A percentile compares a stretch with the other conserved stretches of the same genome.
These are phyloP conservation scores for Tiliacea citrago DNA, from an alignment of 2,888 invertebrate species.

Conservation along the genomic window DNA sequence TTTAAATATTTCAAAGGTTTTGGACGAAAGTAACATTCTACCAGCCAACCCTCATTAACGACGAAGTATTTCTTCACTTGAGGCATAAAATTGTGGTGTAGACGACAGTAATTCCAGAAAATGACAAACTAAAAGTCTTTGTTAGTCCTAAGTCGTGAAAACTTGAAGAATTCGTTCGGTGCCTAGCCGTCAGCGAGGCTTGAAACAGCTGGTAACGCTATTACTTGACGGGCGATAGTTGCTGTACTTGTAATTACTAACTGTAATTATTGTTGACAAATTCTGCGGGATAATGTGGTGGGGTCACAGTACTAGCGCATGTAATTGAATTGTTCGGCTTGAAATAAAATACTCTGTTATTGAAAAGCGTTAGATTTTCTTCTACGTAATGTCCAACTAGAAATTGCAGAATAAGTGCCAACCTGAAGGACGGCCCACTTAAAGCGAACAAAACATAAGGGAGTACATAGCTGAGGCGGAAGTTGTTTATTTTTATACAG, in stretches of 20 bases:
- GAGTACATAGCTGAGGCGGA: neutral
- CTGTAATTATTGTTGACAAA: constrained; percentile 76
- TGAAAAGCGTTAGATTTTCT: neutral
- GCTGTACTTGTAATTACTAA: constrained; percentile 69
- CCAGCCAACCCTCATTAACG: constrained; percentile 3
- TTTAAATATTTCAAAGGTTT: neutral
- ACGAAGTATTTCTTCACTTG: neutral
- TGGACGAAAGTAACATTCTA: neutral
- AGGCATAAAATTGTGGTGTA: neutral
- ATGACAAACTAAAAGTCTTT: neutral
- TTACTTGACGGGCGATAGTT: constrained; percentile 67
- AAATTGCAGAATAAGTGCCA: neutral
- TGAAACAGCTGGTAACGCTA: constrained; percentile 58
- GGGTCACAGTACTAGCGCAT: constrained; percentile 29
- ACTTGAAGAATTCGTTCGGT: constrained; percentile 5
- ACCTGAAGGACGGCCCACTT: neutral
- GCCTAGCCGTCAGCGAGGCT: neutral
- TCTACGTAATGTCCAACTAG: neutral
- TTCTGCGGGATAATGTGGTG: constrained; percentile 62
- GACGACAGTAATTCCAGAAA: neutral
- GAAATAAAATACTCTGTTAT: neutral
- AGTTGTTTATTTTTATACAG: neutral
- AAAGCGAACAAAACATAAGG: neutral
- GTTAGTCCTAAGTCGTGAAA: constrained; percentile 1
- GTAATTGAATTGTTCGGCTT: neutral